Percentiles rank a stretch among this genome's conserved stretches.
phyloP scores from a whole-genome alignment of 2,113 vertebrate species.

The Aleadryas rufinucha region DNA sequence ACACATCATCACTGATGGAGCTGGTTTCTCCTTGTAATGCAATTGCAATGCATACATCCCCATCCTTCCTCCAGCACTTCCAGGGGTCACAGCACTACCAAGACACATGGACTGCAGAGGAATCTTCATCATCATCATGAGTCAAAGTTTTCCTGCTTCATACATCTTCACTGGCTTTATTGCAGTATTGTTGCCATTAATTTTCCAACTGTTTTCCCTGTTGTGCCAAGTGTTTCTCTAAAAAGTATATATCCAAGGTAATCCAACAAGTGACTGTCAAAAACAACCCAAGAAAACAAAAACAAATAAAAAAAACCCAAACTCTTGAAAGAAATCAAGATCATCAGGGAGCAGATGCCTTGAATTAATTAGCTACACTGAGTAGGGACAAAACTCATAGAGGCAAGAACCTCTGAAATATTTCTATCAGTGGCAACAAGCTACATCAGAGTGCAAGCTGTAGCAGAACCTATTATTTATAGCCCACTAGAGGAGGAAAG shows the following conservation, averaged over 20 bases:
- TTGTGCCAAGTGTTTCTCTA: slow-evolving; percentile 45
- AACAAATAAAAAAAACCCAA: slow-evolving; percentile 40
- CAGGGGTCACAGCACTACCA: neutral
- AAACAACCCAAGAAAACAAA: slow-evolving; percentile 50
- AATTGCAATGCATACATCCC: neutral
- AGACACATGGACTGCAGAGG: neutral
- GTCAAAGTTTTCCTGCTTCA: slow-evolving; percentile 1
- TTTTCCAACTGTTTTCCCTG: slow-evolving; percentile 17
- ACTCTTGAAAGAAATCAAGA: slow-evolving; percentile 24
- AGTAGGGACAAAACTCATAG: neutral
- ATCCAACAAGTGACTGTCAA: slow-evolving; percentile 8
- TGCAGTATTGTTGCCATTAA: neutral
- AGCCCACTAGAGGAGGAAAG: slow-evolving; percentile 38
- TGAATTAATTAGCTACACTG: slow-evolving; percentile 37
- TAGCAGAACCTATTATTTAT: slow-evolving; percentile 47
- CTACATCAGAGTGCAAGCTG: neutral
- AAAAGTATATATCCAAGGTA: slow-evolving; percentile 19
- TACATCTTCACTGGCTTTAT: slow-evolving; percentile 3
- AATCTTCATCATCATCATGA: neutral
- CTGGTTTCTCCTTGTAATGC: neutral
- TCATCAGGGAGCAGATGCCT: slow-evolving; percentile 32
- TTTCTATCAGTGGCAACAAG: slow-evolving; percentile 30
- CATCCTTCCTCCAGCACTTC: neutral
- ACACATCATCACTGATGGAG: neutral
- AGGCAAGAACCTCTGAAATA: neutral